Percentiles rank a stretch among this genome's conserved stretches.
Evolutionary conservation across 2,888 invertebrate species (phyloP).

Genomic region (Acanthosepion pharaonis): DNA sequence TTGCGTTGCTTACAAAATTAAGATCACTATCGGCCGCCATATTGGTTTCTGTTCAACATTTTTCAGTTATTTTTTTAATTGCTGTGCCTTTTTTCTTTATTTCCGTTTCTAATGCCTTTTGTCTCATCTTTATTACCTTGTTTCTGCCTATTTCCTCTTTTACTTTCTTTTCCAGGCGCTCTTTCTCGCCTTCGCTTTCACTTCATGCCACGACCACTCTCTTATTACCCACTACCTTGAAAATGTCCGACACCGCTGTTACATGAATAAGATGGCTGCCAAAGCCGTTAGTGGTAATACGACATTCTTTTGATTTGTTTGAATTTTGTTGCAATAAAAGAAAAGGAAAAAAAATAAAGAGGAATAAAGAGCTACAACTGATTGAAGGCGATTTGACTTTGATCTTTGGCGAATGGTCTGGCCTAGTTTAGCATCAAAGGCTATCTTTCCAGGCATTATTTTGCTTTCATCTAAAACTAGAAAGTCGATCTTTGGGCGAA

Average conservation of each 20-base stretch:
- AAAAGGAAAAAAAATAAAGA: not conserved
- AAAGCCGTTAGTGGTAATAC: not conserved
- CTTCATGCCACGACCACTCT: not conserved
- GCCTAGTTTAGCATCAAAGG: not conserved
- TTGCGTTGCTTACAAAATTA: not conserved
- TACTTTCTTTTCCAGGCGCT: not conserved
- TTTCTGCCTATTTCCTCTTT: not conserved
- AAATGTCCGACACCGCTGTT: not conserved
- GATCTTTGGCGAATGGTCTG: constrained; percentile 33
- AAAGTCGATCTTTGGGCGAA: not conserved
- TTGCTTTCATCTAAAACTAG: constrained; percentile 33
- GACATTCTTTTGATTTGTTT: not conserved
- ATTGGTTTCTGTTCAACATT: not conserved
- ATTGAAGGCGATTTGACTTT: not conserved
- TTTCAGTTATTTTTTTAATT: not conserved
- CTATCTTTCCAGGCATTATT: not conserved
- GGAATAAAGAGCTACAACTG: not conserved
- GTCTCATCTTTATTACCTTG: not conserved
- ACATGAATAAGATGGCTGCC: not conserved
- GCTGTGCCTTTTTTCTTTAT: not conserved
- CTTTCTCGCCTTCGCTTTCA: not conserved
- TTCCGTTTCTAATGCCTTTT: not conserved
- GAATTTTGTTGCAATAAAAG: constrained; percentile 20
- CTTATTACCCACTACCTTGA: not conserved
- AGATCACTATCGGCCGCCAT: not conserved